Conservation (phyloP, 2,888 invertebrate species). For the Agrochola circellaris region DNA sequence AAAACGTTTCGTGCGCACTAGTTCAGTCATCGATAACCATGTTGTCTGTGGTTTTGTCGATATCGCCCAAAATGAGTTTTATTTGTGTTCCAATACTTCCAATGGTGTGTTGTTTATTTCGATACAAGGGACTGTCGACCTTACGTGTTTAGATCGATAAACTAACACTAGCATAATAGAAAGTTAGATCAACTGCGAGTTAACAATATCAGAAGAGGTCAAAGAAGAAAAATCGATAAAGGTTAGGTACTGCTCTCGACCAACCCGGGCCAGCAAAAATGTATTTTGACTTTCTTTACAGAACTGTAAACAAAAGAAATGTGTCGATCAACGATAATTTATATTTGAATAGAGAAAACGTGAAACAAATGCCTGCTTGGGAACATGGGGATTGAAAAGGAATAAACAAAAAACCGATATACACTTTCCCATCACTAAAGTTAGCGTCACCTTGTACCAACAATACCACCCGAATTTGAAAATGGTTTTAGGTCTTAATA, state of each 20-base stretch:
- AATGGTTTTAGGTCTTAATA: constrained; percentile 18
- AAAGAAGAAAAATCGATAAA: constrained; percentile 34
- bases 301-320: not conserved
- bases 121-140: not conserved
- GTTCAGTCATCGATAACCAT: not conserved
- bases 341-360: constrained; percentile 29
- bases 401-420: constrained; percentile 33
- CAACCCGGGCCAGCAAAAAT: not conserved
- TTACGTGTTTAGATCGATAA: not conserved
- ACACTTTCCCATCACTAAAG: constrained; percentile 59
- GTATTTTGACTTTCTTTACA: not conserved
- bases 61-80: not conserved
- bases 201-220: not conserved
- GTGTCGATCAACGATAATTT: not conserved
- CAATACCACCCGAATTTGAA: constrained; percentile 54
- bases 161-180: too few relatives aligned
- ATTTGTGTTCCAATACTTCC: too few relatives aligned
- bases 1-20: not conserved
- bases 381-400: not conserved
- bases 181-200: not conserved
- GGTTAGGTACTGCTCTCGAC: not conserved
- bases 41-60: constrained; percentile 36
- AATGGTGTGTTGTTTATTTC: not conserved
- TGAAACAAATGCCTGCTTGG: constrained; percentile 30
- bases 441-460: constrained; percentile 77